A percentile compares a stretch with the other conserved stretches of the same genome.
phyloP scores from a whole-genome alignment of 2,888 invertebrate species.

The Metalampra italica region DNA sequence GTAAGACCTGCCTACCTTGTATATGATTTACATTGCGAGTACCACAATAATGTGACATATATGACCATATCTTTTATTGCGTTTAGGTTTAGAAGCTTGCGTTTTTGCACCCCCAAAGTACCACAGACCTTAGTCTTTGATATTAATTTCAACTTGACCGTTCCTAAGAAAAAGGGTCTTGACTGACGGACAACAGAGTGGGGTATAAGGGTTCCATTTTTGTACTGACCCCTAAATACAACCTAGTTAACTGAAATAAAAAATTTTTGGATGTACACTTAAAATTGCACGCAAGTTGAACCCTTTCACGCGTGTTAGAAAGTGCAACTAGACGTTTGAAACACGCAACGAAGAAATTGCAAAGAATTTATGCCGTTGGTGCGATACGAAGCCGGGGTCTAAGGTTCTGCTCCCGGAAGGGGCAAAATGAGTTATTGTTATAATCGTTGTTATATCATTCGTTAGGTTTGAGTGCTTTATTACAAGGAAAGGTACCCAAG shows the following conservation, averaged over 20 bases:
- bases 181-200: no score
- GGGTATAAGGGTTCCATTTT: not conserved
- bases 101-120: no score
- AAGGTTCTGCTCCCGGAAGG: slow-evolving; percentile 48
- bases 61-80: no score
- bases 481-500: no score
- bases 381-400: slow-evolving; percentile 56
- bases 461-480: no score
- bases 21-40: no score
- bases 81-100: no score
- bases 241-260: not conserved
- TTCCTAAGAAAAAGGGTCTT: no score
- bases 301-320: slow-evolving; percentile 76
- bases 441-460: not conserved
- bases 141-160: no score
- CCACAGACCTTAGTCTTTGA: no score
- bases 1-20: no score
- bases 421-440: slow-evolving; percentile 24
- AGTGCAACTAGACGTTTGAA: slow-evolving; percentile 63
- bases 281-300: slow-evolving; percentile 40
- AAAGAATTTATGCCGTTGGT: slow-evolving; percentile 75
- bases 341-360: slow-evolving; percentile 75
- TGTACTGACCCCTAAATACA: not conserved
- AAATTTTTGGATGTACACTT: slow-evolving; percentile 7
- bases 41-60: no score